phyloP scores from a whole-genome alignment of 2,113 vertebrate species.

The Eclectus roratus region DNA sequence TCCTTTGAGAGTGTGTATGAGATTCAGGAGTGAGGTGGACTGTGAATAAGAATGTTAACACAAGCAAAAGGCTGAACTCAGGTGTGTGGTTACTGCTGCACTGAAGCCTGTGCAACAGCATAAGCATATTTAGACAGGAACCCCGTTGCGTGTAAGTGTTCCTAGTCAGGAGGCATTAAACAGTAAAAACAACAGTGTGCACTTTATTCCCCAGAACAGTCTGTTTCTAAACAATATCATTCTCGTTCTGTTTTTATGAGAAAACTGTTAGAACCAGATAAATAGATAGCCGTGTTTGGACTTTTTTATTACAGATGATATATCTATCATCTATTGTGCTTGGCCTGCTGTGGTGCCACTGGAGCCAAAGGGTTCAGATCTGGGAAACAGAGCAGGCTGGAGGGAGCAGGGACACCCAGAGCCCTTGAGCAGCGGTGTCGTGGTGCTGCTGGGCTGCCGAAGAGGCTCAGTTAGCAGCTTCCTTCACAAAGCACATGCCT shows the following conservation, averaged over 20 bases:
- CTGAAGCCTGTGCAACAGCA: not conserved
- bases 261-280: slow-evolving; percentile 21
- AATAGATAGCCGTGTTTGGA: not conserved
- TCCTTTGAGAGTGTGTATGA: not conserved
- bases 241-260: slow-evolving; percentile 8
- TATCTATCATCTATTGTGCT: not conserved
- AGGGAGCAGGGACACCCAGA: not conserved
- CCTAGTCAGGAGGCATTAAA: slow-evolving; percentile 14
- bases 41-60: not conserved
- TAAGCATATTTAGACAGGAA: not conserved
- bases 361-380: not conserved
- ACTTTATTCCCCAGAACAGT: slow-evolving; percentile 4
- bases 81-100: not conserved
- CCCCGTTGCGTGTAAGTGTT: not conserved
- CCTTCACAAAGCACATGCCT: not conserved
- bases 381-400: not conserved
- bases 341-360: not conserved
- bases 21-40: not conserved
- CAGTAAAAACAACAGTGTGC: slow-evolving; percentile 9
- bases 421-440: not conserved
- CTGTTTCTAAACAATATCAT: slow-evolving; percentile 18
- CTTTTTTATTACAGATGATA: not conserved
- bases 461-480: not conserved
- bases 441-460: fast-evolving
- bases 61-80: not conserved